A percentile compares a stretch with the other conserved stretches of the same genome.
Evolutionary conservation across 2,888 invertebrate species (phyloP).

Genomic region (Dichetophora obliterata): DNA sequence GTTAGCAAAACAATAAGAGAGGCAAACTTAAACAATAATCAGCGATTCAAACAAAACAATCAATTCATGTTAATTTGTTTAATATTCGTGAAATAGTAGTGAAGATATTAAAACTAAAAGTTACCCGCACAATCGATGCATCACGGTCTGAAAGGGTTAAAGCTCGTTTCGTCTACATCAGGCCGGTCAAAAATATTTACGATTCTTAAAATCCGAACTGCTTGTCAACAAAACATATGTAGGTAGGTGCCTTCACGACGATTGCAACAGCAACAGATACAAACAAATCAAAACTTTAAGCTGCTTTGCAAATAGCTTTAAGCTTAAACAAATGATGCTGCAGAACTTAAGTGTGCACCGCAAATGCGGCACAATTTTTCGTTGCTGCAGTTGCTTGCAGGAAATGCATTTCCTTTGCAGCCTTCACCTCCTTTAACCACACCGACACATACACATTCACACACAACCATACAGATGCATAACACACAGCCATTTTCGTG

Average conservation of each 20-base stretch:
- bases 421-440: background rate
- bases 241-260: background rate
- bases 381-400: background rate
- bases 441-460: background rate
- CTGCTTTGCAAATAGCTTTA: conserved; percentile 24
- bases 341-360: background rate
- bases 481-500: background rate
- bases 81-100: no score
- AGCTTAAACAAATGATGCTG: conserved; percentile 11
- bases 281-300: conserved; percentile 9
- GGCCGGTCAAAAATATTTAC: no score
- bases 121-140: no score
- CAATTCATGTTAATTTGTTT: no score
- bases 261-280: background rate
- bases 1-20: no score
- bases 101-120: no score
- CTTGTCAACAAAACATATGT: background rate
- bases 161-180: no score
- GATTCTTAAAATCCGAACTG: background rate
- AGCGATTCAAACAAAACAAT: no score
- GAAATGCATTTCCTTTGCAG: background rate
- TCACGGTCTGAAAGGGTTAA: no score
- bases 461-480: background rate
- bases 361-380: background rate
- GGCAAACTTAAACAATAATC: no score